Percentiles rank a stretch among this genome's conserved stretches.
Conservation (phyloP, 2,888 invertebrate genomes). For the Drosophila kuntzei region DNA sequence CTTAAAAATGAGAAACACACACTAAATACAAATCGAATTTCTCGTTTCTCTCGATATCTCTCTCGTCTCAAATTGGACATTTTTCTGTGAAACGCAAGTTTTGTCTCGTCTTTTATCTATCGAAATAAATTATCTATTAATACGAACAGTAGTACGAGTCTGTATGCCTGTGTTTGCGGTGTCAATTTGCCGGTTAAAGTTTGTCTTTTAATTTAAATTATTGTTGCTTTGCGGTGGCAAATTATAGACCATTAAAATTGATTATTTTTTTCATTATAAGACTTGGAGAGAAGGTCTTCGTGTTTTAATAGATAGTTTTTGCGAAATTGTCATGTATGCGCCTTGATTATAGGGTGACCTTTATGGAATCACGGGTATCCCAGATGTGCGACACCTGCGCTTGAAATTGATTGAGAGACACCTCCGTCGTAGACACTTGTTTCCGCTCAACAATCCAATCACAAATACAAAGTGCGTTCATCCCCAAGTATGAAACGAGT, state of each 20-base stretch:
- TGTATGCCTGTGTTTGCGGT: conserved; percentile 34
- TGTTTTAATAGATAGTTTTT: conserved; percentile 32
- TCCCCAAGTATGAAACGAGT: conserved; percentile 5
- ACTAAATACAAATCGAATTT: conserved; percentile 25
- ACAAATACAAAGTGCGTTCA: conserved; percentile 11
- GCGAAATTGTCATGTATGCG: conserved; percentile 34
- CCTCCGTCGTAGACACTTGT: conserved; percentile 39
- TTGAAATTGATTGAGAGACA: conserved; percentile 25
- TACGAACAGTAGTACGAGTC: conserved; percentile 31
- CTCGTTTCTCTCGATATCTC: conserved; percentile 10
- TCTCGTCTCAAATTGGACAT: conserved; percentile 22
- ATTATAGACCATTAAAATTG: conserved; percentile 77
- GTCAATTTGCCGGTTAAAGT: conserved; percentile 62
- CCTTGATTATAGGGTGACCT: conserved; percentile 34
- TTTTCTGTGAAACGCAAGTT: conserved; percentile 56
- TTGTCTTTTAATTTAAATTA: conserved; percentile 65
- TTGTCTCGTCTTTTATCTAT: conserved; percentile 53
- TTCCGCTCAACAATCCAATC: conserved; percentile 19
- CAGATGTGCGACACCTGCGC: conserved; percentile 38
- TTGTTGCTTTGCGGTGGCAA: conserved; percentile 70
- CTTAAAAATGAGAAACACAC: conserved; percentile 31
- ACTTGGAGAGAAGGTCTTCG: conserved; percentile 18
- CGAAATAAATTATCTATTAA: conserved; percentile 55
- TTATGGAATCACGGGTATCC: conserved; percentile 15
- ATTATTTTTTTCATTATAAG: conserved; percentile 68